Evolutionary conservation across 1,140 invertebrate genomes (phyloP).

Genomic region (Atta texana): DNA sequence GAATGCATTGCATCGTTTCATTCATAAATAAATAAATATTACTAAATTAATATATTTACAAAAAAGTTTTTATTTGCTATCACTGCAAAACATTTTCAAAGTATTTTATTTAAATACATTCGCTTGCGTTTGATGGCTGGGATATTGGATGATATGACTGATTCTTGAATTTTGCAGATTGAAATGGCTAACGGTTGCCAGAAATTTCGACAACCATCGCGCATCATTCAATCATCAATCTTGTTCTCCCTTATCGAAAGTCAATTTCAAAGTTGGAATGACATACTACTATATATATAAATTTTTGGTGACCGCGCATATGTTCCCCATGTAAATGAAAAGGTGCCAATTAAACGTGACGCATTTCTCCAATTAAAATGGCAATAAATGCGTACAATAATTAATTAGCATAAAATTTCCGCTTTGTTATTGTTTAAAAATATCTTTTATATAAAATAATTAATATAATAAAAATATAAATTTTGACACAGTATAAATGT

Average conservation of each 20-base stretch:
- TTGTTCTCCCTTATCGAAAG: conserved; percentile 66
- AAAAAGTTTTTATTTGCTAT: conserved; percentile 27
- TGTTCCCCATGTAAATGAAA: conserved; percentile 1
- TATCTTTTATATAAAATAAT: neutral
- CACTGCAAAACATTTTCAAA: conserved; percentile 34
- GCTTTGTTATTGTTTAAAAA: conserved; percentile 8
- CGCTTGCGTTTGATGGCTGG: conserved; percentile 26
- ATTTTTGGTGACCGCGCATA: conserved; percentile 29
- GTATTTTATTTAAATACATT: conserved; percentile 60
- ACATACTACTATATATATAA: conserved; percentile 40
- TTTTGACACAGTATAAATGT: neutral
- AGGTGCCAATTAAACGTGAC: conserved; percentile 34
- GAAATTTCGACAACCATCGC: conserved; percentile 69
- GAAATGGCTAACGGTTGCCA: conserved; percentile 69
- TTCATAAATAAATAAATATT: neutral
- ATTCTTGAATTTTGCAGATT: conserved; percentile 71
- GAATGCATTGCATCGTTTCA: neutral
- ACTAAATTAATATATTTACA: neutral
- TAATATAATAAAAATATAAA: neutral
- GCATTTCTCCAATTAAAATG: conserved; percentile 13
- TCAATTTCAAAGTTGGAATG: conserved; percentile 70
- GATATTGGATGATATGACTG: conserved; percentile 68
- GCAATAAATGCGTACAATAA: neutral
- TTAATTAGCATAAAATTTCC: conserved; percentile 9
- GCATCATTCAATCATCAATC: conserved; percentile 76